Evolutionary conservation across 2,797 vertebrate species (phyloP), one percentile per base, ranked within the genome.

Genomic region (Pangasius larnaudii): DNA sequence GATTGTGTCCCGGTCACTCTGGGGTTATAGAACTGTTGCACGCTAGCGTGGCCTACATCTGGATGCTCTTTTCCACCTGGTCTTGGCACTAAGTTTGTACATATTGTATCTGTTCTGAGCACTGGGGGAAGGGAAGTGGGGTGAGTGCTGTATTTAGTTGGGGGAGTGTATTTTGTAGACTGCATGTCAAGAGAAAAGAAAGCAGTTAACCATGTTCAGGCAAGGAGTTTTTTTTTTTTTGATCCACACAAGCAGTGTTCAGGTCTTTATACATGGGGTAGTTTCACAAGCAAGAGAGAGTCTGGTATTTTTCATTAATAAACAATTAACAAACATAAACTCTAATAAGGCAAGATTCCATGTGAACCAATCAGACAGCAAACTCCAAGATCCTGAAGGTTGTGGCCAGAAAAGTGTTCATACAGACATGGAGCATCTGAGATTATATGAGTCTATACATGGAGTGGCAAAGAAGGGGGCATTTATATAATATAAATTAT

Each of bases 1-100:
- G 42, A 63, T 79, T 75, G 19, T 83, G 75, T 85, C 79, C 24
- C n/a, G 69, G 80, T 85, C 61, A 86, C 87, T 87, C 39, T 83
- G 72, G 83, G 89, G 82, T 77, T 75, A 75, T 69, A 36, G 82
- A 77, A 49, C 63, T 39, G 56, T 87, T 89, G 86, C 84, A 86
- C 59, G 86, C 86, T 87, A 88, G 10, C 14, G 1, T 86, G 78
- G 85, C 49, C 79, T 84, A 89, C 88, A 91, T 91, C 86, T 89
- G 88, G 88, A 87, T 88, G 86, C 56, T 91, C 65, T 91, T 91
- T 89, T 79, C 75, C 81, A 72, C 78, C 89, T 90, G 65, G 89
- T 65, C 85, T 83, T 89, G 88, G 58, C 67, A 88, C 85, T 86
- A 61, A 72, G 39, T 61, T 77, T 84, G 69, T 61, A 86, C 83